A percentile compares a stretch with the other conserved stretches of the same genome.
Conservation (phyloP, 2,888 invertebrate genomes). For the Aphodius sticticus region DNA sequence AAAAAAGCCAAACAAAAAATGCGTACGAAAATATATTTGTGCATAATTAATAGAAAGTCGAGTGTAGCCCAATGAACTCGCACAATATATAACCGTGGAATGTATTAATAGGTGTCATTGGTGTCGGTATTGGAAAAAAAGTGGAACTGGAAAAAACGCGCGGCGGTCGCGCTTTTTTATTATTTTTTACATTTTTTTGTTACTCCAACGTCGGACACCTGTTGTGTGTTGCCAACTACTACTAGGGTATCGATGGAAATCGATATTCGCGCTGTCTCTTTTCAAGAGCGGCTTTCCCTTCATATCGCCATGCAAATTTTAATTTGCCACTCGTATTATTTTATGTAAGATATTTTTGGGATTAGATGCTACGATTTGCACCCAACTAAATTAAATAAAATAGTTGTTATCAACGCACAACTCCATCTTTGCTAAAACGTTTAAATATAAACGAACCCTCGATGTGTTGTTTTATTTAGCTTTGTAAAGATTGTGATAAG, state of each 20-base stretch:
- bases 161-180: slow-evolving; percentile 38
- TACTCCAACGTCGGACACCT: slow-evolving; percentile 52
- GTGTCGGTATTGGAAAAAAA: slow-evolving; percentile 53
- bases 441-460: too few relatives aligned
- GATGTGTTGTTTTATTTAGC: too few relatives aligned
- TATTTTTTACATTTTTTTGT: slow-evolving; percentile 49
- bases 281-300: slow-evolving; percentile 34
- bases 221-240: slow-evolving; percentile 48
- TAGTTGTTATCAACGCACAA: too few relatives aligned
- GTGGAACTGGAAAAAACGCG: slow-evolving; percentile 50
- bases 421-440: too few relatives aligned
- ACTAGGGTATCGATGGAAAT: slow-evolving; percentile 54
- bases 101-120: slow-evolving; percentile 60
- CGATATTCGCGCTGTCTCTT: slow-evolving; percentile 46
- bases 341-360: neutral
- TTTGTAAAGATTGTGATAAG: too few relatives aligned
- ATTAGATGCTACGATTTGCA: too few relatives aligned
- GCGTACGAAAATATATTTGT: slow-evolving; percentile 43
- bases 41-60: slow-evolving; percentile 50
- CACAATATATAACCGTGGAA: slow-evolving; percentile 54
- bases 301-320: slow-evolving; percentile 36
- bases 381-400: neutral
- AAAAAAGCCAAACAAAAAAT: neutral
- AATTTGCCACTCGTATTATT: slow-evolving; percentile 28
- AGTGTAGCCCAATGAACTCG: slow-evolving; percentile 52